Percentiles rank a stretch among this genome's conserved stretches.
Conservation (phyloP, 2,888 invertebrate genomes). For the Melanchra persicariae region DNA sequence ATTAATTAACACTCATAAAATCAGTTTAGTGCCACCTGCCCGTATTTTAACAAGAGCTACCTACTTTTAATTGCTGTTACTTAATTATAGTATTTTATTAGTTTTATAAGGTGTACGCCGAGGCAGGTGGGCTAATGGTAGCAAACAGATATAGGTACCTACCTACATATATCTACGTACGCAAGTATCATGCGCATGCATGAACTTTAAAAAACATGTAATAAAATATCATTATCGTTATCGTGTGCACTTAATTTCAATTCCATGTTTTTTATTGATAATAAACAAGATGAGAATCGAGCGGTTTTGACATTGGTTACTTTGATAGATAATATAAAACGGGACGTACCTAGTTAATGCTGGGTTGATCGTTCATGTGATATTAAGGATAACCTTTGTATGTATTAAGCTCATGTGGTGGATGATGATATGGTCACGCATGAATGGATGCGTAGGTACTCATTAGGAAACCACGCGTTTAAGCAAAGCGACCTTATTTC, state of each 20-base stretch:
- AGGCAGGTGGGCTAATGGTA: conserved; percentile 39
- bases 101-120: conserved; percentile 38
- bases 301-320: conserved; percentile 4
- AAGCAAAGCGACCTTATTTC: neutral
- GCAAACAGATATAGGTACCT: neutral
- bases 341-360: neutral
- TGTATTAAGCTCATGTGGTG: neutral
- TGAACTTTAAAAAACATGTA: conserved; percentile 14
- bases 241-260: conserved; percentile 28
- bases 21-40: conserved; percentile 35
- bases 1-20: conserved; percentile 12
- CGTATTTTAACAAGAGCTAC: conserved; percentile 3
- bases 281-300: conserved; percentile 12
- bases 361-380: neutral
- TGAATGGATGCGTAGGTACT: conserved; percentile 2
- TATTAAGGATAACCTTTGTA: neutral
- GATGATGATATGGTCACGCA: conserved; percentile 1
- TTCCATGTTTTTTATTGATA: conserved; percentile 24
- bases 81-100: conserved; percentile 30
- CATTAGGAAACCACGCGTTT: neutral
- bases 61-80: conserved; percentile 18
- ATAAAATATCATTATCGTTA: conserved; percentile 30
- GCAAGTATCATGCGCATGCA: neutral
- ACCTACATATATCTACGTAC: neutral
- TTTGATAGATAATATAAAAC: conserved; percentile 10